A percentile compares a stretch with the other conserved stretches of the same genome.
These are phyloP conservation scores for Dicycla oo DNA, from an alignment of 2,888 invertebrate genomes.

Conservation along the genomic window DNA sequence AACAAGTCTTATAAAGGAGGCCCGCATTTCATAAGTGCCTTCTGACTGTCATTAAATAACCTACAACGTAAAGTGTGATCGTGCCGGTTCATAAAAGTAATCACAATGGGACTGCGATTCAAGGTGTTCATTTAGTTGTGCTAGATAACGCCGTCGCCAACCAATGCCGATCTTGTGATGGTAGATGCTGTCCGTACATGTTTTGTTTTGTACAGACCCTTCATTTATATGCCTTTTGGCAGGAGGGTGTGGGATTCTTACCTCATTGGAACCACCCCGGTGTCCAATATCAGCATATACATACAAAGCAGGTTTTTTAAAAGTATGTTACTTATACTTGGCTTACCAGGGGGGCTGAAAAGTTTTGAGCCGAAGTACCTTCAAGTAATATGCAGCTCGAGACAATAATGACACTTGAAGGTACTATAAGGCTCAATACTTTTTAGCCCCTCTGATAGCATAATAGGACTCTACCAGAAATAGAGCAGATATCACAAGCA, in stretches of 20 bases:
- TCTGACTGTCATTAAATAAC: constrained; percentile 4
- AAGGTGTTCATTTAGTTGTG: constrained; percentile 34
- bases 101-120: constrained; percentile 16
- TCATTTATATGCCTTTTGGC: not conserved
- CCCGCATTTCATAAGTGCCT: not conserved
- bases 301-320: not conserved
- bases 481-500: not conserved
- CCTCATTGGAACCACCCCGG: not conserved
- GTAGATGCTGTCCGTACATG: not conserved
- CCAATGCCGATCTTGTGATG: constrained; percentile 1
- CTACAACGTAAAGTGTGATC: constrained; percentile 4
- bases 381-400: too few relatives aligned
- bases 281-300: not conserved
- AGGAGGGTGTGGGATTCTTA: not conserved
- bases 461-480: not conserved
- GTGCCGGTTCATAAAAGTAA: constrained; percentile 36
- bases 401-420: too few relatives aligned
- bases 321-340: not conserved
- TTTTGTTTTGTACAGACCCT: not conserved
- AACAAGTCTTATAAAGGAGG: not conserved
- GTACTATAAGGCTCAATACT: too few relatives aligned
- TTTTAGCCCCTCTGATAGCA: not conserved
- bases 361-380: too few relatives aligned
- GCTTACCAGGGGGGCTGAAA: too few relatives aligned
- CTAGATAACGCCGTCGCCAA: constrained; percentile 5